These are phyloP conservation scores for Lithophane semibrunnea DNA, from an alignment of 2,888 invertebrate genomes.

Conservation along the genomic window DNA sequence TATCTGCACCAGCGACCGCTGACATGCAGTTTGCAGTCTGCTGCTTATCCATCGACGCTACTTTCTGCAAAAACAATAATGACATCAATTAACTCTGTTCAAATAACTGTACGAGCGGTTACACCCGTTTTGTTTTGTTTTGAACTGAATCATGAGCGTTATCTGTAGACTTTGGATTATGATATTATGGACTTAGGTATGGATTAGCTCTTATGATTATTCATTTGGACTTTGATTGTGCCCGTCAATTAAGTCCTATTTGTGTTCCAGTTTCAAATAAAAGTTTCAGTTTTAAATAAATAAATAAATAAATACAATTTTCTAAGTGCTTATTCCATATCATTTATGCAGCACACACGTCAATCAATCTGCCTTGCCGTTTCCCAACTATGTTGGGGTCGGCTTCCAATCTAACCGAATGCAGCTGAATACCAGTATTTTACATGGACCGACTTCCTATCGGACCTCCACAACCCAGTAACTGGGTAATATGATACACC, in stretches of 20 bases:
- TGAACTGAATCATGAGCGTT: constrained; percentile 6
- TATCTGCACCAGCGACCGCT: constrained; percentile 92
- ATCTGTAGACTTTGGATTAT: constrained; percentile 24
- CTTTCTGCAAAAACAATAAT: constrained; percentile 77
- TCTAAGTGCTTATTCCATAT: neutral
- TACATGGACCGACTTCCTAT: too few species aligned
- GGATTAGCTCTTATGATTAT: neutral
- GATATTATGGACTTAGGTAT: neutral
- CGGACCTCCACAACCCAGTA: too few species aligned
- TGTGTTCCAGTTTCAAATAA: neutral
- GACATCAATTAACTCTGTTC: neutral
- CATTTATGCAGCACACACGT: neutral
- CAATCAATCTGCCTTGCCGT: too few species aligned
- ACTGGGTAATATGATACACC: too few species aligned
- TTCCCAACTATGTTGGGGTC: too few species aligned
- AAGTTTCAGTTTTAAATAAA: too few species aligned
- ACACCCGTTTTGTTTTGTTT: constrained; percentile 9
- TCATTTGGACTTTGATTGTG: constrained; percentile 7
- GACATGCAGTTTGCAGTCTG: constrained; percentile 93
- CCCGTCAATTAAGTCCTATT: neutral
- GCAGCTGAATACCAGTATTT: too few species aligned
- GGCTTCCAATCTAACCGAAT: too few species aligned
- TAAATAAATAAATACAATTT: too few species aligned
- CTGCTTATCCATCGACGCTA: constrained; percentile 82
- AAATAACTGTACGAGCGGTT: neutral